phyloP scores from a whole-genome alignment of 2,888 invertebrate species.

The Ectobius pallidus region DNA sequence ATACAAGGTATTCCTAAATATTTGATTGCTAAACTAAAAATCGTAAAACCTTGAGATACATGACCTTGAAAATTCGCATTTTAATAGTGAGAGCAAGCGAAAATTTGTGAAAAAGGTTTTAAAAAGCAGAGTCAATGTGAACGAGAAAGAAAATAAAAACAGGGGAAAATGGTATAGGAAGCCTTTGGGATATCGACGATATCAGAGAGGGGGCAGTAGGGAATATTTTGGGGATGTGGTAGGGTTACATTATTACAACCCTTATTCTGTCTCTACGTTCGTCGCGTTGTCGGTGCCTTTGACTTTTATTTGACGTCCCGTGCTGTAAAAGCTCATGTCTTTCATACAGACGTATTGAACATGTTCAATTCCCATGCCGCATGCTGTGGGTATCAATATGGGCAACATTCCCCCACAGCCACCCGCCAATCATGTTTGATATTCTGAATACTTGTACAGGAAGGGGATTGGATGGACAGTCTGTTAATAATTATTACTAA shows the following conservation, averaged over 20 bases:
- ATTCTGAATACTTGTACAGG: background rate
- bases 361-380: constrained; percentile 7
- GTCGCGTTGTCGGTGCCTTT: constrained; percentile 18
- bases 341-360: background rate
- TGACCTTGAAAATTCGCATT: too few relatives aligned
- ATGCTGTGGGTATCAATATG: background rate
- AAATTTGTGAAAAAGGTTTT: background rate
- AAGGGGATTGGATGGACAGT: background rate
- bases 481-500: background rate
- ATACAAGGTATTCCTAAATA: too few relatives aligned
- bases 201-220: too few relatives aligned
- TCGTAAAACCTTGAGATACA: too few relatives aligned
- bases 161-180: too few relatives aligned
- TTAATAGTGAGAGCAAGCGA: too few relatives aligned
- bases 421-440: constrained; percentile 16
- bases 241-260: constrained; percentile 7
- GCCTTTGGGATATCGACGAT: too few relatives aligned
- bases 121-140: background rate
- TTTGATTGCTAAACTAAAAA: too few relatives aligned
- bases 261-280: background rate
- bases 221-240: background rate
- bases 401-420: background rate
- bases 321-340: background rate
- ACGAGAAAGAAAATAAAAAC: background rate
- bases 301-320: constrained; percentile 11